These are phyloP conservation scores for Thunnus albacares DNA, from an alignment of 2,797 vertebrate species.

Conservation along the genomic window DNA sequence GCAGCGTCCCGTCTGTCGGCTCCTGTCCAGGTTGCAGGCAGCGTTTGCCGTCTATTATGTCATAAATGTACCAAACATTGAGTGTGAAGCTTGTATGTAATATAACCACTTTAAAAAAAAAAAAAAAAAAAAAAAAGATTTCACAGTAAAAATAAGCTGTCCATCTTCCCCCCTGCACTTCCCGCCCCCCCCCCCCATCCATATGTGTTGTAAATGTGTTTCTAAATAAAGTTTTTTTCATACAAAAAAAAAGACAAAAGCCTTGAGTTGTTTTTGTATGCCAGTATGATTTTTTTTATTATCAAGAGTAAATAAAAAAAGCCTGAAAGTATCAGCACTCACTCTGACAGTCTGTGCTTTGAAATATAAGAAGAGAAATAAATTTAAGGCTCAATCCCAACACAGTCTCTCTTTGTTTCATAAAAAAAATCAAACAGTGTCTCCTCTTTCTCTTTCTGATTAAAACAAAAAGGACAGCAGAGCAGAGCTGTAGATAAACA, in stretches of 20 bases:
- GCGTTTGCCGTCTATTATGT: conserved; percentile 14
- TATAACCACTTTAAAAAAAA: conserved; percentile 39
- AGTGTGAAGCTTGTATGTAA: conserved; percentile 46
- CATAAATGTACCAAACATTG: conserved; percentile 44
- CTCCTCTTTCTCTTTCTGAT: background rate
- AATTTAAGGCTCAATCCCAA: conserved; percentile 31
- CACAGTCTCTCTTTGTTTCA: background rate
- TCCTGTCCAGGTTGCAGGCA: background rate
- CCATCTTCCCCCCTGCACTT: conserved; percentile 20
- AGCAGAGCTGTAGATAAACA: background rate
- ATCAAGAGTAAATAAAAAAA: conserved; percentile 48
- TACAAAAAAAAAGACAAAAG: conserved; percentile 27
- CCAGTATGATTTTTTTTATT: conserved; percentile 42
- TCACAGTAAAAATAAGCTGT: conserved; percentile 68
- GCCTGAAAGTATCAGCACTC: background rate
- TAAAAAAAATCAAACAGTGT: background rate
- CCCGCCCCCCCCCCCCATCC: conserved; percentile 52
- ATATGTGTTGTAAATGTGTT: conserved; percentile 79
- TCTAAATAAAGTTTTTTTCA: conserved; percentile 78
- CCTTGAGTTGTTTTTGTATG: background rate
- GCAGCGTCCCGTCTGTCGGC: background rate
- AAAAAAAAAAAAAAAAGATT: background rate
- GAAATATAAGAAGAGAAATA: conserved; percentile 9
- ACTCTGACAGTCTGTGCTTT: background rate
- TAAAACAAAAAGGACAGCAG: background rate